Conservation (phyloP, 1,140 invertebrate species). For the Bombus sibiricus region DNA sequence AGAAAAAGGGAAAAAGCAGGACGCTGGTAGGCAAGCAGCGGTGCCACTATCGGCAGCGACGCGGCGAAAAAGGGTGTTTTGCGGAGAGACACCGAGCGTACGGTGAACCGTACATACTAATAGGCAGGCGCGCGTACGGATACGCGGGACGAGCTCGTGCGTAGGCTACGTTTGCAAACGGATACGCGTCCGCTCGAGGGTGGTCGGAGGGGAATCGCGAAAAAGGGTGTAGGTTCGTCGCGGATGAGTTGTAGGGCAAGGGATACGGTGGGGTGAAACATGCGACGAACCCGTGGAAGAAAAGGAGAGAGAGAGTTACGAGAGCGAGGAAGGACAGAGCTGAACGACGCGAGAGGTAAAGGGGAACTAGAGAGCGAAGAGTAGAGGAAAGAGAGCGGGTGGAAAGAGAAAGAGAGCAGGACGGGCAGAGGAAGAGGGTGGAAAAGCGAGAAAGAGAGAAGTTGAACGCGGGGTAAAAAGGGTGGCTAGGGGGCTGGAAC, state of each 20-base stretch:
- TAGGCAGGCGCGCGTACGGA: constrained; percentile 27
- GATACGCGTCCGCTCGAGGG: constrained; percentile 62
- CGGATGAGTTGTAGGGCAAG: constrained; percentile 58
- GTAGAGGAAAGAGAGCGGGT: constrained; percentile 36
- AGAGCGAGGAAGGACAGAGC: constrained; percentile 28
- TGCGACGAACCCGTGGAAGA: constrained; percentile 25
- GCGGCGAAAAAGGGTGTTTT: constrained; percentile 56
- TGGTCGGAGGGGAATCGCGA: constrained; percentile 57
- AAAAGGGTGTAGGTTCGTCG: constrained; percentile 69
- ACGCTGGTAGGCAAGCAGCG: constrained; percentile 43
- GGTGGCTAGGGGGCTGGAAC: constrained; percentile 70
- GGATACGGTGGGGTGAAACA: not conserved
- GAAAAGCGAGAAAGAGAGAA: constrained; percentile 57
- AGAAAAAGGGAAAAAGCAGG: constrained; percentile 67
- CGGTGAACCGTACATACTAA: constrained; percentile 45
- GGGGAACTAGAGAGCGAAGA: constrained; percentile 49
- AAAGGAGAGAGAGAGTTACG: constrained; percentile 36
- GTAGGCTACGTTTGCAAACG: constrained; percentile 51
- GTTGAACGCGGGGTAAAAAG: constrained; percentile 70
- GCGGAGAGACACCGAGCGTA: constrained; percentile 53
- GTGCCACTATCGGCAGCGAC: constrained; percentile 52
- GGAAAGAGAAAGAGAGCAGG: constrained; percentile 43
- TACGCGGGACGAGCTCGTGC: constrained; percentile 29
- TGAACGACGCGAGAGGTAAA: constrained; percentile 17
- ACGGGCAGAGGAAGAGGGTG: constrained; percentile 53